Conservation (phyloP, 2,113 vertebrate species). For the Tretioscincus oriximinensis region DNA sequence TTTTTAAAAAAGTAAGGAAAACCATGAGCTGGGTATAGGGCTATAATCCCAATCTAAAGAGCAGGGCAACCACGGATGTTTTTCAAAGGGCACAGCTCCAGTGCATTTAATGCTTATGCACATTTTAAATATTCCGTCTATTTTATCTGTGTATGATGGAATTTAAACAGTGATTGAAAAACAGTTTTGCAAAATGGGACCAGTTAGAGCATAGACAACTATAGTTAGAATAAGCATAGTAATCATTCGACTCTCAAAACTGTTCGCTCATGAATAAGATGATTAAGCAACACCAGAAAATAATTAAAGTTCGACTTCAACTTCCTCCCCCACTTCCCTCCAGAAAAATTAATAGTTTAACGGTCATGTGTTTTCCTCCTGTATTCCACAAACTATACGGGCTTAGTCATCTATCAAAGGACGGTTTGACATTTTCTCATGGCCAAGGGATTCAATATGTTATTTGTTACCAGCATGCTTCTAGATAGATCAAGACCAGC, state of each 20-base stretch:
- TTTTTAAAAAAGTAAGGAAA: too few relatives aligned
- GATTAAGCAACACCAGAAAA: conserved; percentile 58
- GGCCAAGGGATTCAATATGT: conserved; percentile 57
- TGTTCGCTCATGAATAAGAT: conserved; percentile 36
- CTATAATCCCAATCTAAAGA: background rate
- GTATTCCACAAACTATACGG: conserved; percentile 47
- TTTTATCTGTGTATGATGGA: background rate
- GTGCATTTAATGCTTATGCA: background rate
- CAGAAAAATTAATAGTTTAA: conserved; percentile 32
- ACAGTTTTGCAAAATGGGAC: background rate
- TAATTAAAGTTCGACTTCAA: conserved; percentile 46
- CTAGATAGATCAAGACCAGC: conserved; percentile 37
- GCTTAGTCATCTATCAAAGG: conserved; percentile 59
- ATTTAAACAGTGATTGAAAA: background rate
- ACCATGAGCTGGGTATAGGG: too few relatives aligned
- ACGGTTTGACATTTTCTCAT: conserved; percentile 56
- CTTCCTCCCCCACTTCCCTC: background rate
- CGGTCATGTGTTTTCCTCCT: conserved; percentile 39
- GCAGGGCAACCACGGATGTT: background rate
- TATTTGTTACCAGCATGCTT: conserved; percentile 66
- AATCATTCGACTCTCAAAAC: conserved; percentile 3
- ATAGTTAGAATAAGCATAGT: background rate
- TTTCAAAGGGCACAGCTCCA: background rate
- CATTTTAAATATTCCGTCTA: background rate
- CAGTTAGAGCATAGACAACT: background rate